Evolutionary conservation across 23 tunicate genomes (phyloP), one percentile per base, ranked within the genome.

Genomic region (Trididemnum clinides): DNA sequence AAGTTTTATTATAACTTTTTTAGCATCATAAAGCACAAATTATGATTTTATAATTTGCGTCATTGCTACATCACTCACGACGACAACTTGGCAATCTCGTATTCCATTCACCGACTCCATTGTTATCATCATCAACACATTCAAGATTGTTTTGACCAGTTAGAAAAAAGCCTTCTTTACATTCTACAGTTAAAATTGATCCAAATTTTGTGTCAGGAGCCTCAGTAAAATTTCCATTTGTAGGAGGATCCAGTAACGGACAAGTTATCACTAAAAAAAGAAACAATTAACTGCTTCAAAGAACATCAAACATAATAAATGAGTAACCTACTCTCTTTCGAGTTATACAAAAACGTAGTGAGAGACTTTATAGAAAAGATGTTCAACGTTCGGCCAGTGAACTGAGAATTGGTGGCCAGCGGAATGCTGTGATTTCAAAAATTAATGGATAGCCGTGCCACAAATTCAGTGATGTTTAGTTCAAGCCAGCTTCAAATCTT

Each of bases 101-200:
- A 44, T 39, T 78, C 90, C 90, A 86, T 32, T 86, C 90, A 18
- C 90, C 90, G 2, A 36, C 0, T 32, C 90, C 90, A 64, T 77
- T 64, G 31, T 77, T 78, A 50, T 86, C 50, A 0, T 6, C 1
- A 38, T 86, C 90, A 39, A 83, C 75, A 50, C 90, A 86, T 18
- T 29, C 39, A 51, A 82, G 23, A 26, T 20, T 27, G 37, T 62
- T 19, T 3, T 20, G 77, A 0, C 92, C 92, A 50, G 62, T 57
- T 15, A 82, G 83, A 73, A 62, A 71, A 34, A 34, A 88, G 5
- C 92, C 92, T 21, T 64, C 77, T 6, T 44, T 31, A 44, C 90
- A 86, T 22, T 30, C 0, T 26, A 64, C 28, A 10, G 51, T 33
- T 10, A 64, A 23, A 3, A 22, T 33, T 33, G 85, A 64, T 34